Percentiles rank a stretch among this genome's conserved stretches.
Conservation (phyloP, 2,888 invertebrate genomes). For the Ophonus ardosiacus region DNA sequence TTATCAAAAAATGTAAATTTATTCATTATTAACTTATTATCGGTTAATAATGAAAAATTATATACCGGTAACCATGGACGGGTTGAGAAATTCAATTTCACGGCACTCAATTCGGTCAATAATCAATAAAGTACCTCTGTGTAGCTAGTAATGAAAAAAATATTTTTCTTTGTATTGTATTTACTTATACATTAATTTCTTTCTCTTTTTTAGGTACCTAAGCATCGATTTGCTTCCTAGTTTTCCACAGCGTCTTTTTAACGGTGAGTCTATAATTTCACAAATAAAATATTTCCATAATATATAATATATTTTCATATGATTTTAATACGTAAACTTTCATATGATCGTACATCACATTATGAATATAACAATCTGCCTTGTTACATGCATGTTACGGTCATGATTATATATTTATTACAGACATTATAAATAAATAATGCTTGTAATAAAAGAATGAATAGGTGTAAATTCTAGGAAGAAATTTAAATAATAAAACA, state of each 20-base stretch:
- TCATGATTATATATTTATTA: background rate
- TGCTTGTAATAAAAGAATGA: background rate
- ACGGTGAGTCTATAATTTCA: background rate
- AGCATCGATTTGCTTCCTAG: background rate
- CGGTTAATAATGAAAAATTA: too few species aligned
- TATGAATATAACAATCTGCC: background rate
- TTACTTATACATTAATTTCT: background rate
- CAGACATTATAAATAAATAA: background rate
- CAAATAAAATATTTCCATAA: background rate
- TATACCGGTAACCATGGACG: too few species aligned
- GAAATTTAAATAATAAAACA: conserved; percentile 17
- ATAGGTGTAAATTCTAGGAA: conserved; percentile 9
- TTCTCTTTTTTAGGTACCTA: background rate
- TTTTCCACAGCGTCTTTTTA: background rate
- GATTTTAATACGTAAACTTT: background rate
- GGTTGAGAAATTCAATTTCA: too few species aligned
- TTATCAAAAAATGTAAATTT: too few species aligned
- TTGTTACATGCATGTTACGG: background rate
- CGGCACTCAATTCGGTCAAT: too few species aligned
- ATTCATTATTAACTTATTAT: too few species aligned
- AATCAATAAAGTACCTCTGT: too few species aligned
- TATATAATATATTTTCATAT: background rate
- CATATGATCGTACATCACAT: background rate
- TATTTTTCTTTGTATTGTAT: background rate
- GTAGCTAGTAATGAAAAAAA: too few species aligned